Evolutionary conservation across 2,113 vertebrate genomes (phyloP).

Genomic region (Cynocephalus volans): DNA sequence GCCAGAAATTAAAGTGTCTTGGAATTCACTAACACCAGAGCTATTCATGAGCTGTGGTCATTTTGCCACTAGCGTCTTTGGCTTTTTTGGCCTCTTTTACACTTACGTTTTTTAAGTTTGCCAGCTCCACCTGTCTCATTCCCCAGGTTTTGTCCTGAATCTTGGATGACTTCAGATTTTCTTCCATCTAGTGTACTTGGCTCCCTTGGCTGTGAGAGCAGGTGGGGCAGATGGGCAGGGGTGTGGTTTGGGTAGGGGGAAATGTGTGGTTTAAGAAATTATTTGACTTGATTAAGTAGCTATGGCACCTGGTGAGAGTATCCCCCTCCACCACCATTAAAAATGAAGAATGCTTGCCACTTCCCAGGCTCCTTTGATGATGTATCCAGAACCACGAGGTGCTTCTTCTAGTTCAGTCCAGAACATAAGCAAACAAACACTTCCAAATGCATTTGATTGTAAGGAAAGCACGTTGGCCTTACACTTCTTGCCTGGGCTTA

Average conservation of each 20-base stretch:
- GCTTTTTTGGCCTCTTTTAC: neutral
- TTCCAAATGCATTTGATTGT: neutral
- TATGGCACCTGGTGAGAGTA: neutral
- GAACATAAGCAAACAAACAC: neutral
- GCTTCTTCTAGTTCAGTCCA: neutral
- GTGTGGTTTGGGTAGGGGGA: neutral
- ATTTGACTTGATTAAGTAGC: neutral
- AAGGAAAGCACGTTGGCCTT: neutral
- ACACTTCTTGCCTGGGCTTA: neutral
- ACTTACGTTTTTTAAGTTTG: neutral
- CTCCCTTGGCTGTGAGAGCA: neutral
- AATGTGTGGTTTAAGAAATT: neutral
- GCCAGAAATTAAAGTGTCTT: neutral
- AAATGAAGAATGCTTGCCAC: neutral
- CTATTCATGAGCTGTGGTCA: neutral
- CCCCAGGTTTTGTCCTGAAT: neutral
- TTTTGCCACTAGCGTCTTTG: neutral
- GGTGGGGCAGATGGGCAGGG: neutral
- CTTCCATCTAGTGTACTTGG: neutral
- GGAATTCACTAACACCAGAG: neutral
- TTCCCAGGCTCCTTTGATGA: neutral
- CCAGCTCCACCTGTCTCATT: neutral
- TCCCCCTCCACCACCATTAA: neutral
- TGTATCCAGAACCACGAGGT: neutral
- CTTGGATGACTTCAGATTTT: neutral